These are phyloP conservation scores for Drosophila merina DNA, from an alignment of 2,888 invertebrate genomes.

Conservation along the genomic window DNA sequence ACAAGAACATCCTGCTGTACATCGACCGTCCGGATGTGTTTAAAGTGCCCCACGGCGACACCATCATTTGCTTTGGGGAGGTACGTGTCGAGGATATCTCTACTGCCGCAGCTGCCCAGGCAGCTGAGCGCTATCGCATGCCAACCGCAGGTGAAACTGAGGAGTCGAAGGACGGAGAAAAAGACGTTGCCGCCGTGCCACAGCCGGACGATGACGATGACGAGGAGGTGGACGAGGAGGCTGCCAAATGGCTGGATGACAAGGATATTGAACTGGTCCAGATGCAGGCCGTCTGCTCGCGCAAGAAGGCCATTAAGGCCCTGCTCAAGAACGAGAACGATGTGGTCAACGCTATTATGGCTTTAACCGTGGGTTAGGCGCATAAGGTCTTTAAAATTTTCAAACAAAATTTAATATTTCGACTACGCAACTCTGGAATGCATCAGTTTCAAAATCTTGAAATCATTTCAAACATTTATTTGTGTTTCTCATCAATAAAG, in stretches of 20 bases:
- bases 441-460: background rate
- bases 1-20: conserved; percentile 51
- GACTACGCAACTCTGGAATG: background rate
- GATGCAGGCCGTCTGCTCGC: conserved; percentile 61
- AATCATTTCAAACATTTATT: background rate
- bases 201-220: conserved; percentile 7
- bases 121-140: conserved; percentile 49
- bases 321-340: conserved; percentile 55
- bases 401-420: background rate
- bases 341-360: conserved; percentile 72
- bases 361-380: conserved; percentile 45
- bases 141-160: background rate
- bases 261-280: conserved; percentile 63
- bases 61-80: conserved; percentile 59
- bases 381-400: background rate
- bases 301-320: conserved; percentile 52
- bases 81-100: conserved; percentile 53
- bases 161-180: background rate
- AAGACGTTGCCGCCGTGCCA: background rate
- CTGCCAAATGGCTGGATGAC: conserved; percentile 40
- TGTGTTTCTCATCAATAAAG: conserved; percentile 1
- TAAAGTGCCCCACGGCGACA: conserved; percentile 46
- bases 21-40: conserved; percentile 65
- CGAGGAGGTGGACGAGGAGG: conserved; percentile 17
- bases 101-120: conserved; percentile 46